Evolutionary conservation across 2,797 vertebrate species (phyloP), one percentile per base, ranked within the genome.

Genomic region (Calcarius lapponicus): DNA sequence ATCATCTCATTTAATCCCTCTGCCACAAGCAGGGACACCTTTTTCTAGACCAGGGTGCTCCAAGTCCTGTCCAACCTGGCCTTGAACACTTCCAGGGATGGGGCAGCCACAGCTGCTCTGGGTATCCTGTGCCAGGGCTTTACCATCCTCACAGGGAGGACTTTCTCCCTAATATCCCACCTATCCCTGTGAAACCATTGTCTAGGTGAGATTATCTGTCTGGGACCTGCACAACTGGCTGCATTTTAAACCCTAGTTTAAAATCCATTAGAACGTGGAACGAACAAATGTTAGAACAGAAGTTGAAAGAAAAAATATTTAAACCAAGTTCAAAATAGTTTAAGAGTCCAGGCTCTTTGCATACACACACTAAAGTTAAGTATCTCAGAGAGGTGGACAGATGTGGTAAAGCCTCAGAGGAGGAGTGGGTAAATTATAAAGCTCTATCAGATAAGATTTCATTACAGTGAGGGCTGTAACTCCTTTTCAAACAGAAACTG

Each of bases 31-130:
- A 70, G 50, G 26, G 28, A 50, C 50, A 57, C 12, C 43, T 58
- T 26, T 21, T 11, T 13, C 17, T 10, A n/a, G 1, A 1, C 11
- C 65, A 58, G 50, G 8, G 0, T n/a, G 34, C 26, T 66, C n/a
- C 20, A 38, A 70, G 32, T 4, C 28, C 36, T 3, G 6, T 28
- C 66, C 31, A 60, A 1, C 1, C 60, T 66, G 66, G 22, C 16
- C 13, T 24, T 47, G 80, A 1, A 48, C 60, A 42, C 13, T 53
- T 11, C 29, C 47, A 84, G 40, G 45, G 72, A 34, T 72, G 51
- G n/a, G n/a, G 21, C 18, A 84, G 51, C 45, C 47, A 32, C 34
- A 84, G 80, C 34, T 54, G 7, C 47, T 42, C 31, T 60, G 60
- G 18, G 3, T 7, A 54, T 0, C 21, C 40, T 66, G 31, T 72